Evolutionary conservation across 2,888 invertebrate genomes (phyloP).

Genomic region (Drosophila borborema): DNA sequence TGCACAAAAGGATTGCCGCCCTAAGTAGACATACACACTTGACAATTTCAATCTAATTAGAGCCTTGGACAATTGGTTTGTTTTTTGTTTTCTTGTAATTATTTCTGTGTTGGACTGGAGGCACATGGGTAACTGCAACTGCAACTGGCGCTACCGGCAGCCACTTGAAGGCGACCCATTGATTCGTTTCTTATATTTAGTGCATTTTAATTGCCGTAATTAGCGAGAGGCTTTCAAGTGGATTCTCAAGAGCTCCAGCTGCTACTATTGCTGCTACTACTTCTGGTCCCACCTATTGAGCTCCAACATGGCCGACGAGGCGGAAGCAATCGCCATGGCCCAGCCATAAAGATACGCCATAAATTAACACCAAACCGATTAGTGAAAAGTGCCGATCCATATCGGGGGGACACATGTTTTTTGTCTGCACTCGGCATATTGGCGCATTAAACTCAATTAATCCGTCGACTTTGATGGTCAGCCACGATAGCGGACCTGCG

Average conservation of each 20-base stretch:
- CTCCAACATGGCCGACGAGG: constrained; percentile 70
- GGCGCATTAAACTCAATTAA: constrained; percentile 78
- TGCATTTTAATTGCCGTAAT: constrained; percentile 81
- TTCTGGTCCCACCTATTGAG: constrained; percentile 6
- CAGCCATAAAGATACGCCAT: constrained; percentile 71
- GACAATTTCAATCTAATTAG: constrained; percentile 61
- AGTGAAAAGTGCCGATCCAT: constrained; percentile 76
- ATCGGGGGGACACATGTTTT: constrained; percentile 71
- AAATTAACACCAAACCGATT: constrained; percentile 81
- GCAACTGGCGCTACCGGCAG: constrained; percentile 54
- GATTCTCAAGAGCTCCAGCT: constrained; percentile 58
- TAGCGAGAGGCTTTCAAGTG: constrained; percentile 74
- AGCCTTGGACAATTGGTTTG: constrained; percentile 11
- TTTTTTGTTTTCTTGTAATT: constrained; percentile 4
- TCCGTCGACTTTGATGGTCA: constrained; percentile 54
- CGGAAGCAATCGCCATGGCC: constrained; percentile 69
- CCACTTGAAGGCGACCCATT: constrained; percentile 71
- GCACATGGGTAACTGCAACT: constrained; percentile 63
- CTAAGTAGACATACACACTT: constrained; percentile 31
- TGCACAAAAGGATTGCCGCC: constrained; percentile 43
- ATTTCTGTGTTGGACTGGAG: constrained; percentile 3
- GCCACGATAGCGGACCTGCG: constrained; percentile 33
- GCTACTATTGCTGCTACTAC: constrained; percentile 9
- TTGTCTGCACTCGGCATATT: constrained; percentile 59
- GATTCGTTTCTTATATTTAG: constrained; percentile 74